These are phyloP conservation scores for Colletes gigas DNA, from an alignment of 1,140 invertebrate species.

Conservation along the genomic window DNA sequence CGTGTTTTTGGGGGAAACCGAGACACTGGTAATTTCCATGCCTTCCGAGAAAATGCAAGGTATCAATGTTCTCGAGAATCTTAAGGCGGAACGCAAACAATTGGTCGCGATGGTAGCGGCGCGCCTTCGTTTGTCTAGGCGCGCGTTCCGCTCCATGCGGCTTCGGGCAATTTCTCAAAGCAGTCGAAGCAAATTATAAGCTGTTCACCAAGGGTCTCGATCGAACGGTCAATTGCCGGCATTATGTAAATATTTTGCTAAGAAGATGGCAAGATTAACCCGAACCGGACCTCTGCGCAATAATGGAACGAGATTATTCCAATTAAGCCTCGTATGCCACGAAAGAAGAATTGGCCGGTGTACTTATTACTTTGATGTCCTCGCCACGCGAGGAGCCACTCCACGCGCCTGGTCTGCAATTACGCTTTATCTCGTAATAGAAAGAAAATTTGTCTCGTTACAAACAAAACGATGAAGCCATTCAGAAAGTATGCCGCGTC, in stretches of 20 bases:
- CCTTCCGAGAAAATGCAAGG: background rate
- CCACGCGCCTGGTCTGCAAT: constrained; percentile 20
- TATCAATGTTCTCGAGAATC: background rate
- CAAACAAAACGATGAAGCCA: background rate
- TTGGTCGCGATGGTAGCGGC: background rate
- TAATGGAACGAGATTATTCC: constrained; percentile 54
- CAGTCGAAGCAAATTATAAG: constrained; percentile 48
- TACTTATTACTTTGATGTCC: constrained; percentile 37
- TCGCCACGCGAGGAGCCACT: background rate
- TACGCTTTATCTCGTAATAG: constrained; percentile 50
- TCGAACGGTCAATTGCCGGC: constrained; percentile 53
- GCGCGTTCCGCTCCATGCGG: background rate
- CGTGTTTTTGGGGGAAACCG: too few relatives aligned
- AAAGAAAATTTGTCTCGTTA: constrained; percentile 55
- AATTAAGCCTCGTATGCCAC: constrained; percentile 45
- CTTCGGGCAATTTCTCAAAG: constrained; percentile 39
- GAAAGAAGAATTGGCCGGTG: background rate
- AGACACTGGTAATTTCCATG: background rate
- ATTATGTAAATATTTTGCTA: constrained; percentile 65
- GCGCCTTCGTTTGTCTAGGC: constrained; percentile 34
- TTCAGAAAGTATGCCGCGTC: background rate
- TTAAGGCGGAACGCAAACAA: background rate
- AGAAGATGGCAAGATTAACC: constrained; percentile 50
- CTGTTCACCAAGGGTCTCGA: constrained; percentile 28
- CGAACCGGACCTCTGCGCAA: constrained; percentile 41